Evolutionary conservation across 2,797 vertebrate species (phyloP), one percentile per base, ranked within the genome.

Genomic region (Molossus alvarezi): DNA sequence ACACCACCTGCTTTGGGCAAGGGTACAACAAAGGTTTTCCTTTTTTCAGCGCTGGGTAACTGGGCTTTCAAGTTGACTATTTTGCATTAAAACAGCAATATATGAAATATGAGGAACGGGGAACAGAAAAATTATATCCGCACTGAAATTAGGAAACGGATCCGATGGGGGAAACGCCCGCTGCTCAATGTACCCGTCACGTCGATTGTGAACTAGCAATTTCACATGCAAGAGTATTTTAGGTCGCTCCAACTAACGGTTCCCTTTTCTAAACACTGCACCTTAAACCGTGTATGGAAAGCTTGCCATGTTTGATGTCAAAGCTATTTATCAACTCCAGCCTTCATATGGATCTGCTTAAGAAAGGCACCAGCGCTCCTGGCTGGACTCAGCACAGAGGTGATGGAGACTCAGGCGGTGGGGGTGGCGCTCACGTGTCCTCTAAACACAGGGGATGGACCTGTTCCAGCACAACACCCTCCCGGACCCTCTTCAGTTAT

Each of bases 1-100:
- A 99, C 98, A 98, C 99, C 99, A 99, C 99, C 99, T 99, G 99
- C 99, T 99, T 99, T 98, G 98, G 99, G 99, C 99, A 98, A 98
- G 99, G 99, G 99, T 99, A 99, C 99, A 99, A 99, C 99, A 99
- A 99, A 99, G 98, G 95, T 98, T 97, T 98, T 89, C 97, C 96
- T 96, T 98, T 90, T 97, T 90, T 97, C 97, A 97, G 93, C 97
- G 98, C 97, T 92, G 90, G 84, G 93, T 90, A 0, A 1, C 95
- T 87, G 20, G 91, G 95, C 96, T 98, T 98, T 97, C 97, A 97
- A 97, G 97, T 90, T 86, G 92, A 95, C 94, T 97, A 96, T 89
- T 98, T 91, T 96, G 90, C 94, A 89, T 95, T 97, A 98, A 98
- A 98, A 98, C 67, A 77, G 71, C 98, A 98, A 94, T 53, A 65